Evolutionary conservation across 2,888 invertebrate genomes (phyloP), one percentile per base, ranked within the genome.

Genomic region (Apotomis turbidana): DNA sequence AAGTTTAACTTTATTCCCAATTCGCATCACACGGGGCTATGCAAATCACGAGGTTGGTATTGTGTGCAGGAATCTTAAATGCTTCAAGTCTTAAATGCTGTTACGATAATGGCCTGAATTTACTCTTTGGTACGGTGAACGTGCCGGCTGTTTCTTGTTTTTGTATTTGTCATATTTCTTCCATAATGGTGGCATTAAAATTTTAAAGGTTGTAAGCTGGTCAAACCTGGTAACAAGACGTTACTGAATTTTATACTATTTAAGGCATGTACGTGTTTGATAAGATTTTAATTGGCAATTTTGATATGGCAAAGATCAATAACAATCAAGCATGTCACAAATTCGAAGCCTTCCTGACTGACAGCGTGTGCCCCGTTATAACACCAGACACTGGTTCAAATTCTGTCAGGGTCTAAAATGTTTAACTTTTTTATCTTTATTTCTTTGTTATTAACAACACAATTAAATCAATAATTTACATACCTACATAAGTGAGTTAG

Each of bases 1-100:
- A 79, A 81, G 84, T 87, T 83, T 81, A 85, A 85, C 85, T 84
- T 84, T 83, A 83, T 83, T 84, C 84, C 83, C 76, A 59, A 72
- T 72, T 68, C 72, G 63, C 72, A 68, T 68, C 72, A 68, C 68
- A 72, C 68, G 54, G 72, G 72, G 46, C 52, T 68, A 72, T 68
- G 62, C 63, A 63, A 68, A 72, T 68, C 36, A 41, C 52, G 72
- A 63, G 36, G 54, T 55, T 52, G 55, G 57, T 49, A 61, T 68
- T 72, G 72, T 68, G 62, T 49, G 63, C 57, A 62, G 41, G 49
- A 71, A 68, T 71, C 51, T 67, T 52, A 64, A 55, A 71, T 57
- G 46, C 27, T 57, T 66, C 46, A 63, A 41, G 44, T 12, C 13
- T 36, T 44, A 44, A 44, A 27, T 55, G 55, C 66, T 57, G 55